These are phyloP conservation scores for Patella depressa DNA, from an alignment of 2,888 invertebrate species.

Conservation along the genomic window DNA sequence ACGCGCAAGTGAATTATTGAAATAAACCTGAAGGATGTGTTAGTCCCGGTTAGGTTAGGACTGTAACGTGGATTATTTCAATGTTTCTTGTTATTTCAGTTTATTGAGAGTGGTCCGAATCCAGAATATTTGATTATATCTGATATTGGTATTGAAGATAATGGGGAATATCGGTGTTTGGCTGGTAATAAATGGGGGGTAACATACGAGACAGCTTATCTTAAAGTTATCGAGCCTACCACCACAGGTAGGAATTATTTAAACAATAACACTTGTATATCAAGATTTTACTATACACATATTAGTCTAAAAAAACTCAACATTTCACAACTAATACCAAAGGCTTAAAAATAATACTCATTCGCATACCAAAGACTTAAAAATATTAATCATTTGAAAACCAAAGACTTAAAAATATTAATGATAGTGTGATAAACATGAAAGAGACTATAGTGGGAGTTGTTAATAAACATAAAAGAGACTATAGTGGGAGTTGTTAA, in stretches of 20 bases:
- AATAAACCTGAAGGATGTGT: too few species aligned
- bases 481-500: too few species aligned
- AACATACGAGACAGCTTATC: constrained; percentile 50
- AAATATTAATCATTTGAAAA: too few species aligned
- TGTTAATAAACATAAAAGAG: too few species aligned
- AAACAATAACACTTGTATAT: background rate
- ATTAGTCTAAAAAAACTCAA: background rate
- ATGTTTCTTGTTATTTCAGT: constrained; percentile 36
- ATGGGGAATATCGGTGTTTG: constrained; percentile 57
- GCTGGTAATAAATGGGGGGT: constrained; percentile 56
- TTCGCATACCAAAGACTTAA: too few species aligned
- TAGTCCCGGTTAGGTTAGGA: too few species aligned
- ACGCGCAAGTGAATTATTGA: background rate
- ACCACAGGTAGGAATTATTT: constrained; percentile 15
- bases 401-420: too few species aligned
- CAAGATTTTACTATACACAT: background rate
- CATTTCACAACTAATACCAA: background rate
- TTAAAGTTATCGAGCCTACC: constrained; percentile 45
- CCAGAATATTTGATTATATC: constrained; percentile 47
- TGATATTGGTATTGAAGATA: constrained; percentile 43
- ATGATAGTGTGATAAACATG: too few species aligned
- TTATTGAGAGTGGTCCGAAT: constrained; percentile 38
- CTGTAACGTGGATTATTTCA: too few species aligned
- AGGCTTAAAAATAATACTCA: too few species aligned
- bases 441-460: too few species aligned